A percentile compares a stretch with the other conserved stretches of the same genome.
Evolutionary conservation across 2,113 vertebrate genomes (phyloP).

Genomic region (Cottus gobio): DNA sequence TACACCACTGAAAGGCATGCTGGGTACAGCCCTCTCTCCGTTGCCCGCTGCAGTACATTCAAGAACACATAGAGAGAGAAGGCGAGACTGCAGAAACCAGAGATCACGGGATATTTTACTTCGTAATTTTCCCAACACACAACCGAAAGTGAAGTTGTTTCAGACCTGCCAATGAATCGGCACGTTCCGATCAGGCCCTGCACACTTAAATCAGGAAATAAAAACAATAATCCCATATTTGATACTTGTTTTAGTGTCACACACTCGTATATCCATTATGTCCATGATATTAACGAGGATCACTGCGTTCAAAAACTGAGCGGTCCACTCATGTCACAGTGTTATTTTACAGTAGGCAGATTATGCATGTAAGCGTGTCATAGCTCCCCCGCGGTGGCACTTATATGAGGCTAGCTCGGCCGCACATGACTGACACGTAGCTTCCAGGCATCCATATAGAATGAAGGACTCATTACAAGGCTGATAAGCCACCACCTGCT

Average conservation of each 20-base stretch:
- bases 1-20: too few relatives aligned
- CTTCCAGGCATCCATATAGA: constrained; percentile 33
- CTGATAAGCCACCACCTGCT: constrained; percentile 41
- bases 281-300: constrained; percentile 29
- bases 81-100: neutral
- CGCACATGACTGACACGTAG: constrained; percentile 23
- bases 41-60: neutral
- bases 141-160: neutral
- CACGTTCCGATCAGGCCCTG: neutral
- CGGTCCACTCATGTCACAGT: constrained; percentile 9
- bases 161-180: neutral
- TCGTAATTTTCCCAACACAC: neutral
- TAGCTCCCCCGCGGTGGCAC: constrained; percentile 6
- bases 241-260: neutral
- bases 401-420: constrained; percentile 8
- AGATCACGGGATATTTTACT: neutral
- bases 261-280: constrained; percentile 5
- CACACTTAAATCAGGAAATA: neutral
- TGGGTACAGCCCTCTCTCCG: too few relatives aligned
- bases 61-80: neutral
- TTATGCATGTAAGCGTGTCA: constrained; percentile 42
- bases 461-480: constrained; percentile 42
- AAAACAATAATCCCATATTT: neutral
- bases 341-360: constrained; percentile 16
- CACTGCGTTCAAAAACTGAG: too few relatives aligned